phyloP scores from a whole-genome alignment of 2,888 invertebrate species.

The Melipona beecheii region DNA sequence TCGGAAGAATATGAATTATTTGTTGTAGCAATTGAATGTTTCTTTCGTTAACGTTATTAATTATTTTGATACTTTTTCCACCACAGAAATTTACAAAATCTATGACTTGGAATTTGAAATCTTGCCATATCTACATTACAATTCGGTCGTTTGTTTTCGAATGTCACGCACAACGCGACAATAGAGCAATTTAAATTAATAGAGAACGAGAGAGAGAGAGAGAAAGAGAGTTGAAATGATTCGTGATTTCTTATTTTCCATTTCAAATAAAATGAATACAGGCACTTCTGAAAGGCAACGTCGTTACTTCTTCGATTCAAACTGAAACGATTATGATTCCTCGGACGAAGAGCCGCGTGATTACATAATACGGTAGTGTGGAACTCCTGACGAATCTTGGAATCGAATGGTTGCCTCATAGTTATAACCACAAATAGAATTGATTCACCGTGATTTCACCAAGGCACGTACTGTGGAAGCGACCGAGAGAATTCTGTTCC shows the following conservation, averaged over 20 bases:
- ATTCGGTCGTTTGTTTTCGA: no score
- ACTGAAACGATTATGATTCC: constrained; percentile 29
- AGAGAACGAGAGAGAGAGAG: no score
- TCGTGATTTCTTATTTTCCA: background rate
- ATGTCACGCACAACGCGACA: no score
- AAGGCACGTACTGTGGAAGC: constrained; percentile 60
- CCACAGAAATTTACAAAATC: no score
- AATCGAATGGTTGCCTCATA: constrained; percentile 41
- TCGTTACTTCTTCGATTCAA: constrained; percentile 8
- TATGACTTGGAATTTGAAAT: no score
- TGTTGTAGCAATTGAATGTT: no score
- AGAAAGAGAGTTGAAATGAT: background rate
- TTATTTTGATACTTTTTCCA: no score
- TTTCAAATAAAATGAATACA: background rate
- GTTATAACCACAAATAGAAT: constrained; percentile 55
- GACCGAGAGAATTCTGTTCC: constrained; percentile 65
- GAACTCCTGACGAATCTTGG: constrained; percentile 53
- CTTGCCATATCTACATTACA: no score
- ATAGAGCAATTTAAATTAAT: no score
- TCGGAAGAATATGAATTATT: no score
- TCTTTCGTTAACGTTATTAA: no score
- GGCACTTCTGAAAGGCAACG: constrained; percentile 15
- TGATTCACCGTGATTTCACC: constrained; percentile 67
- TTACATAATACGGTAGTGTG: constrained; percentile 49
- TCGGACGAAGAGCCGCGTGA: constrained; percentile 29